Evolutionary conservation across 2,797 vertebrate genomes (phyloP), one percentile per base, ranked within the genome.

Genomic region (Pachyuromys duprasi): DNA sequence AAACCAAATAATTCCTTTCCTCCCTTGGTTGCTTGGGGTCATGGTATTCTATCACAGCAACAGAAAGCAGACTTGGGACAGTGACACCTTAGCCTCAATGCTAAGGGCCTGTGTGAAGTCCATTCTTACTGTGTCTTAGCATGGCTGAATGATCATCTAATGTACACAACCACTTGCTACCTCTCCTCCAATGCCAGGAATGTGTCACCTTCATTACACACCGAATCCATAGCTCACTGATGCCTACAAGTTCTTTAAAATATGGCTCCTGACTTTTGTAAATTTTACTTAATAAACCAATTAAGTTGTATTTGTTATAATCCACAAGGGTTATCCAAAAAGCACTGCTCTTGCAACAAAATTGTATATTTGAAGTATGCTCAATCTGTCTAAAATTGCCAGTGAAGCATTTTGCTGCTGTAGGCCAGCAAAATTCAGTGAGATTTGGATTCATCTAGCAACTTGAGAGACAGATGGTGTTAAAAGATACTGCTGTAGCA

Each of bases 381-480:
- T 97, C 94, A 95, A 96, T 98, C 93, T 96, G 96, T 92, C 96
- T 97, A 95, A 95, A 97, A 97, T 90, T 97, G 95, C 95, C 93
- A 90, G 24, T 90, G 74, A 96, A 98, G 84, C 95, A 95, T 97
- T 98, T 98, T 96, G 91, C 91, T 97, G 91, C 94, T 97, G 76
- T 67, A 80, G 96, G 97, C 81, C 62, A 96, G 78, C 67, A 96
- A 88, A 97, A 96, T 72, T 97, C 81, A 93, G 95, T 86, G 69
- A 95, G 91, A 94, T 95, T 98, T 98, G 78, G 84, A 97, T 90
- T 94, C 95, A 97, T 97, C 87, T 95, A 95, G 79, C 95, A 97
- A 98, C 90, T 97, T 92, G 60, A 90, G 95, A 98, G 97, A 97
- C 98, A 98, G 98, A 98, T 98, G 98, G 98, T 93, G 91, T 96